Conservation (phyloP, 2,113 vertebrate species). For the Sigmodon hispidus region DNA sequence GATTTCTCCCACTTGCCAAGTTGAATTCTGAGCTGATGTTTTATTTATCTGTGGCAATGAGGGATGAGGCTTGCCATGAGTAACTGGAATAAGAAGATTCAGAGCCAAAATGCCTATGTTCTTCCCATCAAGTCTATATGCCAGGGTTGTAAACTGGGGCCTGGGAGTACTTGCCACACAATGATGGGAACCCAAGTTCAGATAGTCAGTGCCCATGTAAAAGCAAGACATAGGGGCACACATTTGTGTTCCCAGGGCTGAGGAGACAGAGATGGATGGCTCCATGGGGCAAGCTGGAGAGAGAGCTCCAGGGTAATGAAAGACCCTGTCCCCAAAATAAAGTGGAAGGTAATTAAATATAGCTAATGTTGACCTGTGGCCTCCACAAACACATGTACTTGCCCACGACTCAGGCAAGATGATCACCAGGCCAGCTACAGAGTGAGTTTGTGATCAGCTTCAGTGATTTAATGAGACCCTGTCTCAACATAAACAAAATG, state of each 20-base stretch:
- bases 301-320: not conserved
- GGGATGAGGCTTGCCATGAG: not conserved
- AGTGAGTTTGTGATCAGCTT: too few species aligned
- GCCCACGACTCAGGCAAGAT: not conserved
- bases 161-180: not conserved
- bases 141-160: not conserved
- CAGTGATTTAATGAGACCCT: not conserved
- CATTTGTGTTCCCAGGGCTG: not conserved
- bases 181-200: not conserved
- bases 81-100: conserved; percentile 50
- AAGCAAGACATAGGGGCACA: not conserved
- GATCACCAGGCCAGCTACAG: not conserved
- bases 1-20: conserved; percentile 34
- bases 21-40: conserved; percentile 55
- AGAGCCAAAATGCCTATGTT: conserved; percentile 49
- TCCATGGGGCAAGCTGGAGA: too few species aligned
- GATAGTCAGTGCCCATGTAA: not conserved
- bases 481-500: not conserved
- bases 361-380: not conserved
- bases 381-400: not conserved
- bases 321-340: not conserved
- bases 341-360: not conserved
- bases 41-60: conserved; percentile 49
- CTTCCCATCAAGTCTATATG: conserved; percentile 34
- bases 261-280: not conserved